A percentile compares a stretch with the other conserved stretches of the same genome.
Conservation (phyloP, 2,888 invertebrate genomes). For the Lycocerus yunnanus region DNA sequence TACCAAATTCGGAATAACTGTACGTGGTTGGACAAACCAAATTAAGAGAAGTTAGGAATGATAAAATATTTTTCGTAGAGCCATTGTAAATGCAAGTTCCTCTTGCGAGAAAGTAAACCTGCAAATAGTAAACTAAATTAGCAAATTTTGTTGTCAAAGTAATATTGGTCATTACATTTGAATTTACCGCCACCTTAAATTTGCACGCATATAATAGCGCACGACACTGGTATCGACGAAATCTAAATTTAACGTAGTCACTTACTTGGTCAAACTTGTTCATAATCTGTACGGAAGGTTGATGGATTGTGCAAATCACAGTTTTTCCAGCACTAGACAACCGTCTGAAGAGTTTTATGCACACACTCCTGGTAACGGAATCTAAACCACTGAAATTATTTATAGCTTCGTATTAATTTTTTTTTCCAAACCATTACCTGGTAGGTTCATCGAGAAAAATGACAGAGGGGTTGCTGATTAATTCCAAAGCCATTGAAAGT, state of each 20-base stretch:
- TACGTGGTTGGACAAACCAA: constrained; percentile 75
- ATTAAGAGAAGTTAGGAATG: constrained; percentile 68
- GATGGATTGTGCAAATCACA: constrained; percentile 80
- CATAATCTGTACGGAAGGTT: constrained; percentile 71
- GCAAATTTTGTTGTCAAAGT: too few relatives aligned
- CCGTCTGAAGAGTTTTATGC: constrained; percentile 69
- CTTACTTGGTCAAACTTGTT: not conserved
- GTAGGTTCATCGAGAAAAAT: constrained; percentile 84
- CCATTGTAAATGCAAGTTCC: constrained; percentile 72
- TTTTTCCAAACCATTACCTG: constrained; percentile 11
- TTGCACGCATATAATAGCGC: too few relatives aligned
- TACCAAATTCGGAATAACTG: constrained; percentile 76
- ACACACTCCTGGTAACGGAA: constrained; percentile 73
- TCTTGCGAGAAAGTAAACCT: constrained; percentile 59
- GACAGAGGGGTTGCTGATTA: constrained; percentile 81
- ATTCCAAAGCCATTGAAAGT: constrained; percentile 76
- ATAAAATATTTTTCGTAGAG: constrained; percentile 69
- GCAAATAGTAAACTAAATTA: too few relatives aligned
- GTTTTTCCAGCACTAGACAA: constrained; percentile 73
- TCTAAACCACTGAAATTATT: constrained; percentile 72
- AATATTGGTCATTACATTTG: too few relatives aligned
- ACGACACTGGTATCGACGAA: too few relatives aligned
- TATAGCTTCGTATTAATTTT: too few relatives aligned
- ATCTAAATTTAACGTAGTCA: not conserved
- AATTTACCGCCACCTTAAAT: too few relatives aligned